Conservation (phyloP, 2,797 vertebrate species). For the Hemibagrus guttatus region DNA sequence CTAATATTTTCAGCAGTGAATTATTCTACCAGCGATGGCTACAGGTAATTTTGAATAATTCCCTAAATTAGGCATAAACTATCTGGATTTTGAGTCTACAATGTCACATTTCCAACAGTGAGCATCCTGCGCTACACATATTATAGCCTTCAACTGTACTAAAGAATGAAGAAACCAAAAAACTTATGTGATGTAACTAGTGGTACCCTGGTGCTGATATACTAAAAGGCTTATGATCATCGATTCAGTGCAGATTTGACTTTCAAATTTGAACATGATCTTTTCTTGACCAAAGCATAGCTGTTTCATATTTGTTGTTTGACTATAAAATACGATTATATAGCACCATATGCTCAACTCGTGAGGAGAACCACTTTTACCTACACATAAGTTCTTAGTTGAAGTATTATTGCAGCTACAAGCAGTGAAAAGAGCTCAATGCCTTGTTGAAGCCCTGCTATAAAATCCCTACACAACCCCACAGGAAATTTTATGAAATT, state of each 20-base stretch:
- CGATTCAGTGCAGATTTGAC: background rate
- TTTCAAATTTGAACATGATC: background rate
- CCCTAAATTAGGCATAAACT: slow-evolving; percentile 11
- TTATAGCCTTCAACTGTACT: background rate
- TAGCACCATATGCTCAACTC: background rate
- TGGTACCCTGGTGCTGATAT: background rate
- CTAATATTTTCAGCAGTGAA: slow-evolving; percentile 26
- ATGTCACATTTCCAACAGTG: background rate
- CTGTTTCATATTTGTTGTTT: background rate
- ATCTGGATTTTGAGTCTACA: background rate
- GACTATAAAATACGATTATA: background rate
- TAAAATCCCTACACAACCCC: background rate
- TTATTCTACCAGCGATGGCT: slow-evolving; percentile 28
- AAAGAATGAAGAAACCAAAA: background rate
- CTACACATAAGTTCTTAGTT: background rate
- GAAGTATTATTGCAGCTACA: background rate
- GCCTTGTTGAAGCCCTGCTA: background rate
- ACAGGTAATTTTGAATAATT: slow-evolving; percentile 27
- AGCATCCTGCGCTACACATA: background rate
- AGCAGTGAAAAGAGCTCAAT: background rate
- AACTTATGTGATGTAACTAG: background rate
- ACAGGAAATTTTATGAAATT: background rate
- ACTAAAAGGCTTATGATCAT: background rate
- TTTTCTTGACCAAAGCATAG: background rate
- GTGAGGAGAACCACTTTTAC: background rate